Conservation (phyloP, 2,113 vertebrate species). For the Eulemur rufifrons region DNA sequence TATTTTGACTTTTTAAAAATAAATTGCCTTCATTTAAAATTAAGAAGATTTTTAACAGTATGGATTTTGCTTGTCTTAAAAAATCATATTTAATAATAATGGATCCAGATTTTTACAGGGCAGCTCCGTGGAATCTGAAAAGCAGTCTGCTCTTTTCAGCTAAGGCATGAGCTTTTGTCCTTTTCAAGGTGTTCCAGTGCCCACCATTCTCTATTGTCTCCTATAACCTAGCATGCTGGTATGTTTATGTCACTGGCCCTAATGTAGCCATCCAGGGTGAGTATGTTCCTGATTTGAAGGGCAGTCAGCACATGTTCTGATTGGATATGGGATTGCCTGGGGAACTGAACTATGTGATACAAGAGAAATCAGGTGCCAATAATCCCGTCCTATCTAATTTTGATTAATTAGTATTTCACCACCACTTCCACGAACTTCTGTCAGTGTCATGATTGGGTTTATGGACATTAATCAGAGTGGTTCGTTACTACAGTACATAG, state of each 20-base stretch:
- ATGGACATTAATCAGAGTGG: too few relatives aligned
- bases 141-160: neutral
- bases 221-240: too few relatives aligned
- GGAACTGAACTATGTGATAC: neutral
- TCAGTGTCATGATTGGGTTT: neutral
- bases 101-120: neutral
- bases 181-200: rapidly evolving
- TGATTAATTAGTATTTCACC: neutral
- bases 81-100: neutral
- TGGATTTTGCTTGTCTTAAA: neutral
- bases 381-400: neutral
- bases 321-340: neutral
- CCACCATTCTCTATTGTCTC: neutral
- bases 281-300: neutral
- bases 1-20: neutral
- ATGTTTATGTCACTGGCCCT: neutral
- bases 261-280: neutral
- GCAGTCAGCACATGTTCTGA: neutral
- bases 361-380: neutral
- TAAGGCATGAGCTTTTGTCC: neutral
- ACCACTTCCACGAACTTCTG: neutral
- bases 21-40: neutral
- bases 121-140: neutral
- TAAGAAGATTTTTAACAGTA: neutral
- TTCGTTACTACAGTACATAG: neutral